Base-by-base conservation (phyloP, 2,797 vertebrate species). In the Peromyscus nudipes region DNA sequence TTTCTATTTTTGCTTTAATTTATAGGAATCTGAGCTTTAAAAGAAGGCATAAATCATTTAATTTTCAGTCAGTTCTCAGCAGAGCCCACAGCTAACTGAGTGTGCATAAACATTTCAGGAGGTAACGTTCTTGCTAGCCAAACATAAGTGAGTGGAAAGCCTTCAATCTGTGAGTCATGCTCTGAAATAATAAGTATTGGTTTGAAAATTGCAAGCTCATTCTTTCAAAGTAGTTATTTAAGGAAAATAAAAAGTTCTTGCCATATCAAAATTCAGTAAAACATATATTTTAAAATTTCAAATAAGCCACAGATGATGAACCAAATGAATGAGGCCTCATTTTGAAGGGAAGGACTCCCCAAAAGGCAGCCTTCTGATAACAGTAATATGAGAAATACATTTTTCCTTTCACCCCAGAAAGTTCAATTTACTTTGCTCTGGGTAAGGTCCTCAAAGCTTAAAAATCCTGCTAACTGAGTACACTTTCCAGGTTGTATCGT, bases 1-100 rank as follows among this genome's bases (percentile, higher is more conserved):
- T 91, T 94, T 96, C 94, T 97, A 94, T 96, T 97, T 97, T 94
- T 97, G 60, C 49, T 91, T 92, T 89, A 92, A 89, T 92, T 95
- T 96, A 92, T 94, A 90, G 67, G 31, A 93, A 97, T 96, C 6
- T 43, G 79, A 95, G 62, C 57, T 89, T 92, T 43, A 76, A 93
- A 96, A 89, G 90, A 93, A 79, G 12, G 46, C 67, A 96, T 77
- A 96, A 84, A 93, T 97, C 88, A 96, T 96, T 96, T 93, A 84
- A 97, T 94, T 97, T 91, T 34, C 46, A 94, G 94, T 80, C 75
- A 96, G 5, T 86, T 57, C 89, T 97, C 86, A 93, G 40, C 95
- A 80, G 31, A 95, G 10, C 49, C 37, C 69, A 94, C 69, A 95
- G 91, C 67, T 94, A 96, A 65, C 62, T 77, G 5, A 92, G n/a